These are phyloP conservation scores for Drosophila anomelani DNA, from an alignment of 2,888 invertebrate species.

Conservation along the genomic window DNA sequence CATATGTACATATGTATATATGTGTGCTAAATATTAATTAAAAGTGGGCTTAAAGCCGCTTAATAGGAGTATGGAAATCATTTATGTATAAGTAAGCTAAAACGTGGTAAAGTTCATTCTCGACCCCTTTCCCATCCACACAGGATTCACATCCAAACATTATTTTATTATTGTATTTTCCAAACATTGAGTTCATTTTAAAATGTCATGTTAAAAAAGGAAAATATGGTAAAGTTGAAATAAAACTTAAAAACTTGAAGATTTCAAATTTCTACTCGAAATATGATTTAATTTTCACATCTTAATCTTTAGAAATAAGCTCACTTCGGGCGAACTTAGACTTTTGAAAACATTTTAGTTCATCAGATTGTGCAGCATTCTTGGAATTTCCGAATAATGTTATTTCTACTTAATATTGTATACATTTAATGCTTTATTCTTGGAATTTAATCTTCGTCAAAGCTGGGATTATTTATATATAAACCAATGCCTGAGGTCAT, in stretches of 20 bases:
- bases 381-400: background rate
- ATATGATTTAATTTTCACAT: background rate
- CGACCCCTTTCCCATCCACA: background rate
- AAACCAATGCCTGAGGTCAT: background rate
- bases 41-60: background rate
- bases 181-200: background rate
- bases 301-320: background rate
- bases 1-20: too few relatives aligned
- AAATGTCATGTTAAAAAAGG: background rate
- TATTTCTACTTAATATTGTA: background rate
- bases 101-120: background rate
- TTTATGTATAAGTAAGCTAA: background rate
- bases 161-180: background rate
- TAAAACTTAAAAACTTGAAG: background rate
- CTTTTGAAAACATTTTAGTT: background rate
- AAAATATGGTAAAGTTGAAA: background rate
- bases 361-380: background rate
- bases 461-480: background rate
- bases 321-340: too few relatives aligned
- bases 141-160: background rate
- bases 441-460: background rate
- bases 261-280: background rate
- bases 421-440: background rate
- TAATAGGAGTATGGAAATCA: background rate
- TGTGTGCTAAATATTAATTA: background rate